Percentiles rank a stretch among this genome's conserved stretches.
Evolutionary conservation across 2,113 vertebrate species (phyloP).

Genomic region (Seriola rivoliana): DNA sequence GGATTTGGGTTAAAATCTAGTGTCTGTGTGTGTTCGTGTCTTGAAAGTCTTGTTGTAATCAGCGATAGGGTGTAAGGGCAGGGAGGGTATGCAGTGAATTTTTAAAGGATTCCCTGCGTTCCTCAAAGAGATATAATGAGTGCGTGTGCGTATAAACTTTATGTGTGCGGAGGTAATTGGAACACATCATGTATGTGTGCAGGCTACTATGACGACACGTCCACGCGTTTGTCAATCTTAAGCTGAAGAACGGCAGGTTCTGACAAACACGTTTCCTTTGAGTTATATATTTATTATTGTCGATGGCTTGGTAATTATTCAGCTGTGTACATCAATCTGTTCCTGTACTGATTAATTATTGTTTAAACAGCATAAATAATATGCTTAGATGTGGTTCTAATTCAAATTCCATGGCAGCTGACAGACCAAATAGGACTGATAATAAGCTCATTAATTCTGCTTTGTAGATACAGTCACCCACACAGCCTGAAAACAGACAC

Average conservation of each 20-base stretch:
- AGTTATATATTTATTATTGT: slow-evolving; percentile 32
- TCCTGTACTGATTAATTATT: slow-evolving; percentile 66
- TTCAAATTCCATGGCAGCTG: slow-evolving; percentile 60
- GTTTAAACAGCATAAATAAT: slow-evolving; percentile 60
- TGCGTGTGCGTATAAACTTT: neutral
- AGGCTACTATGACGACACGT: neutral
- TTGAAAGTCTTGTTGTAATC: too few relatives aligned
- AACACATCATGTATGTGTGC: neutral
- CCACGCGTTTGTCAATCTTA: neutral
- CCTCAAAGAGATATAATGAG: neutral
- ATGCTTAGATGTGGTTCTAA: slow-evolving; percentile 49
- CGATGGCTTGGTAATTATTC: slow-evolving; percentile 46
- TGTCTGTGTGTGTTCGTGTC: neutral
- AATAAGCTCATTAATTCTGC: slow-evolving; percentile 60
- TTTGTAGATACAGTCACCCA: slow-evolving; percentile 35
- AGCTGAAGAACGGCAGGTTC: slow-evolving; percentile 4
- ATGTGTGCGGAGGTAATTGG: neutral
- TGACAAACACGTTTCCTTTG: slow-evolving; percentile 22
- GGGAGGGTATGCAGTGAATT: neutral
- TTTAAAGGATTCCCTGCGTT: neutral
- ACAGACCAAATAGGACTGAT: slow-evolving; percentile 55
- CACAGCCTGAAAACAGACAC: slow-evolving; percentile 23
- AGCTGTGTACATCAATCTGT: slow-evolving; percentile 66
- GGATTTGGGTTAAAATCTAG: neutral
- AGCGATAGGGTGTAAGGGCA: too few relatives aligned